Evolutionary conservation across 2,888 invertebrate genomes (phyloP).

Genomic region (Trilocha varians): DNA sequence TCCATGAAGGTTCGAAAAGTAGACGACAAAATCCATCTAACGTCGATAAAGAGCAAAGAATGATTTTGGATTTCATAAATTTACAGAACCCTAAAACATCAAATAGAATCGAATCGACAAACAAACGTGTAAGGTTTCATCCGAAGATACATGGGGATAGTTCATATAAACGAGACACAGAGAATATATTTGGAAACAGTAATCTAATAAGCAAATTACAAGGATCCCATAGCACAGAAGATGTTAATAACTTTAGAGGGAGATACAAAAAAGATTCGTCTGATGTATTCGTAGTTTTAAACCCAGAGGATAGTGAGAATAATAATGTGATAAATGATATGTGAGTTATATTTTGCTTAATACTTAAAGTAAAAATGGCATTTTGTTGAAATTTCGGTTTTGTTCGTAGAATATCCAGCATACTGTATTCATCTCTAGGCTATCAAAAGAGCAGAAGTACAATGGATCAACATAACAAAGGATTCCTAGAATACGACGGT

Average conservation of each 20-base stretch:
- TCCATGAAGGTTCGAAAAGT: constrained; percentile 16
- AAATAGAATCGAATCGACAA: constrained; percentile 4
- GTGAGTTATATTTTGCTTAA: constrained; percentile 30
- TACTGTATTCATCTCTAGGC: constrained; percentile 24
- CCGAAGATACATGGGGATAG: neutral
- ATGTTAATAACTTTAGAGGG: neutral
- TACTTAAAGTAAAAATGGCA: neutral
- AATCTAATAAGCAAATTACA: neutral
- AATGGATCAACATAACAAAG: constrained; percentile 27
- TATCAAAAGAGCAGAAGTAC: constrained; percentile 15
- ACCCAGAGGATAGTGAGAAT: constrained; percentile 28
- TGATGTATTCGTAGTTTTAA: constrained; percentile 38
- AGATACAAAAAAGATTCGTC: constrained; percentile 9
- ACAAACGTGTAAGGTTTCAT: neutral
- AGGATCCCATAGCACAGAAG: neutral
- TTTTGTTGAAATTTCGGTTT: neutral
- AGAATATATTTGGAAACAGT: constrained; percentile 1
- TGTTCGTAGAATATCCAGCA: constrained; percentile 29
- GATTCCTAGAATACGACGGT: constrained; percentile 24
- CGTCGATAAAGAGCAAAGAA: no score
- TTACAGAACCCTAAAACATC: no score
- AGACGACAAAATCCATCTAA: no score
- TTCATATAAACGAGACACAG: neutral
- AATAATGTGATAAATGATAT: constrained; percentile 26
- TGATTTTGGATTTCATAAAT: no score